Conservation (phyloP, 2,888 invertebrate genomes). For the Aphodius granarius region DNA sequence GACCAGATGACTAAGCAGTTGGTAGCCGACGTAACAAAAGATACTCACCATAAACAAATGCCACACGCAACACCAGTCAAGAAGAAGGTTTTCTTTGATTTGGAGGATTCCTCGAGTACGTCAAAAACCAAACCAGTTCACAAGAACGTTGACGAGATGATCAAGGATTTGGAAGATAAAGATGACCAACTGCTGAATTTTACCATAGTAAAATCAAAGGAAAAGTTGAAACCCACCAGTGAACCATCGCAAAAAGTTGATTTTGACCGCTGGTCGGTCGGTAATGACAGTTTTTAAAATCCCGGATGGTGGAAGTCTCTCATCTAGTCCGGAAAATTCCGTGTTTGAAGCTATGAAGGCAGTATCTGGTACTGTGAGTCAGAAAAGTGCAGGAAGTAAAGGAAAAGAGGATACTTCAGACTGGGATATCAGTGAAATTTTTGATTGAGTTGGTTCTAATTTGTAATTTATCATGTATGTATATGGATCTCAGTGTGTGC, state of each 20-base stretch:
- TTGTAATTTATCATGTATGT: slow-evolving; percentile 6
- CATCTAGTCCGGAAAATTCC: slow-evolving; percentile 34
- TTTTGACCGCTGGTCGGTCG: neutral
- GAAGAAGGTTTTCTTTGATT: slow-evolving; percentile 41
- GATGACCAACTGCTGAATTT: neutral
- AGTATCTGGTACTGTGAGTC: neutral
- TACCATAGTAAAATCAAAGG: neutral
- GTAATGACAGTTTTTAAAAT: slow-evolving; percentile 8
- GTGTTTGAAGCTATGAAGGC: slow-evolving; percentile 30
- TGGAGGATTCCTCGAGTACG: slow-evolving; percentile 28
- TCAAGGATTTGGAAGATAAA: neutral
- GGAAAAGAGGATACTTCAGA: slow-evolving; percentile 35
- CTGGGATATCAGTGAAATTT: slow-evolving; percentile 39
- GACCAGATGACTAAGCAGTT: neutral
- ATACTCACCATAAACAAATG: neutral
- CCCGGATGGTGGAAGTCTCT: slow-evolving; percentile 25
- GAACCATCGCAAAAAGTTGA: neutral
- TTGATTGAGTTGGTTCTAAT: neutral
- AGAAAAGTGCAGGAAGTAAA: slow-evolving; percentile 13
- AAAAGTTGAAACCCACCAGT: slow-evolving; percentile 1
- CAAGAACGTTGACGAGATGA: neutral
- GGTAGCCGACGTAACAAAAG: neutral
- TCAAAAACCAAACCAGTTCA: slow-evolving; percentile 9
- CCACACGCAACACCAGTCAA: slow-evolving; percentile 25
- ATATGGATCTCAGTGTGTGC: neutral